These are phyloP conservation scores for Epicauta chinensis DNA, from an alignment of 1,140 invertebrate species.

Conservation along the genomic window DNA sequence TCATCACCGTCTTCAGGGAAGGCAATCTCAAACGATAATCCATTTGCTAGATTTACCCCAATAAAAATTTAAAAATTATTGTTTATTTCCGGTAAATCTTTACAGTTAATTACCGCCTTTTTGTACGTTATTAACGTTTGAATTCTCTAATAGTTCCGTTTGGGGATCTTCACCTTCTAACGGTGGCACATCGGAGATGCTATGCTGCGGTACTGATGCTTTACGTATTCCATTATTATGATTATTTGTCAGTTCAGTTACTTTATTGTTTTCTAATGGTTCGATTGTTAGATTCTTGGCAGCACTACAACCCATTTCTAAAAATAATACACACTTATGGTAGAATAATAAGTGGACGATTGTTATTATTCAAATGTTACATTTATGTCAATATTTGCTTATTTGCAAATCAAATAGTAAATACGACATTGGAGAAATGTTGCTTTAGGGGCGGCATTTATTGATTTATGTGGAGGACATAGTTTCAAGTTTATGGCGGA, in stretches of 20 bases:
- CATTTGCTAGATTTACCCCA: conserved; percentile 29
- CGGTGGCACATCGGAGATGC: conserved; percentile 25
- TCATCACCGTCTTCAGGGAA: conserved; percentile 43
- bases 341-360: too few species aligned
- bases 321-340: conserved; percentile 10
- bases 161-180: conserved; percentile 33
- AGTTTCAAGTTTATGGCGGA: too few species aligned
- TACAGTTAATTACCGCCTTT: conserved; percentile 27
- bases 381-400: too few species aligned
- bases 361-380: too few species aligned
- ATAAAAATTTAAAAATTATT: too few species aligned
- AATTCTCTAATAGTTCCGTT: conserved; percentile 31
- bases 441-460: too few species aligned
- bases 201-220: conserved; percentile 21
- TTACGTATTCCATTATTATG: conserved; percentile 16
- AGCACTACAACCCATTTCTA: conserved; percentile 37
- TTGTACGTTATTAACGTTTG: conserved; percentile 33
- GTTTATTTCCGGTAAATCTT: not conserved
- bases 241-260: conserved; percentile 15
- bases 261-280: conserved; percentile 26
- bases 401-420: too few species aligned
- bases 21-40: conserved; percentile 60
- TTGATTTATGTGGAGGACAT: too few species aligned
- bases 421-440: too few species aligned
- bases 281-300: conserved; percentile 37